Conservation (phyloP, 1,140 invertebrate genomes). For the Adoxophyes honmai region DNA sequence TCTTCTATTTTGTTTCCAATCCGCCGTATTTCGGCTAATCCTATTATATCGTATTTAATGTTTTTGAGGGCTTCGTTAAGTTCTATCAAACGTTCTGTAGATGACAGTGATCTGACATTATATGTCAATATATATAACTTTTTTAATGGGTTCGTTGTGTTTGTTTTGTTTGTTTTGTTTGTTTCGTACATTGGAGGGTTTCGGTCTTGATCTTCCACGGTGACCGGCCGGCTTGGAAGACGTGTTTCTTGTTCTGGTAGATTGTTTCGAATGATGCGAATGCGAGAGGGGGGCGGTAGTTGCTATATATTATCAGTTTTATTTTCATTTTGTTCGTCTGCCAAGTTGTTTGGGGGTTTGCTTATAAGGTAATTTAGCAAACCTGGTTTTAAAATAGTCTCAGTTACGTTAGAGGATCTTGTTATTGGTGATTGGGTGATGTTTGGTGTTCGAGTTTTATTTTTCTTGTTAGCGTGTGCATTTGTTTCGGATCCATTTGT, state of each 20-base stretch:
- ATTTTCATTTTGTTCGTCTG: too few relatives aligned
- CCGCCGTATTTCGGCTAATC: not conserved
- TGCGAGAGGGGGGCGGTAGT: not conserved
- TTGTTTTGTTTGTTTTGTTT: too few relatives aligned
- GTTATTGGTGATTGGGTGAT: not conserved
- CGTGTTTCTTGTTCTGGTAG: not conserved
- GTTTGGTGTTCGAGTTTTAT: conserved; percentile 13
- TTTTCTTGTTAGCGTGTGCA: conserved; percentile 13
- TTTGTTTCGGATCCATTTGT: not conserved
- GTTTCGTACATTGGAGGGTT: not conserved
- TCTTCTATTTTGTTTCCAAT: not conserved
- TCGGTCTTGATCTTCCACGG: not conserved
- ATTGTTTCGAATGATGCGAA: too few relatives aligned
- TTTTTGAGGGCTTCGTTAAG: not conserved
- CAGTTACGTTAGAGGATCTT: too few relatives aligned
- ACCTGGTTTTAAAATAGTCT: not conserved
- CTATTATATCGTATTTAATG: conserved; percentile 4
- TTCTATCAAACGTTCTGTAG: not conserved
- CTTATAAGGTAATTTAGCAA: not conserved
- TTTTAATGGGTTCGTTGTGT: not conserved
- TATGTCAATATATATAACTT: not conserved
- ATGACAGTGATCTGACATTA: not conserved
- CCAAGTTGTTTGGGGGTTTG: not conserved
- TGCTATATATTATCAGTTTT: not conserved
- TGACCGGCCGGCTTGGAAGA: conserved; percentile 4